Evolutionary conservation across 2,113 vertebrate species (phyloP).

Genomic region (Centropus bengalensis): DNA sequence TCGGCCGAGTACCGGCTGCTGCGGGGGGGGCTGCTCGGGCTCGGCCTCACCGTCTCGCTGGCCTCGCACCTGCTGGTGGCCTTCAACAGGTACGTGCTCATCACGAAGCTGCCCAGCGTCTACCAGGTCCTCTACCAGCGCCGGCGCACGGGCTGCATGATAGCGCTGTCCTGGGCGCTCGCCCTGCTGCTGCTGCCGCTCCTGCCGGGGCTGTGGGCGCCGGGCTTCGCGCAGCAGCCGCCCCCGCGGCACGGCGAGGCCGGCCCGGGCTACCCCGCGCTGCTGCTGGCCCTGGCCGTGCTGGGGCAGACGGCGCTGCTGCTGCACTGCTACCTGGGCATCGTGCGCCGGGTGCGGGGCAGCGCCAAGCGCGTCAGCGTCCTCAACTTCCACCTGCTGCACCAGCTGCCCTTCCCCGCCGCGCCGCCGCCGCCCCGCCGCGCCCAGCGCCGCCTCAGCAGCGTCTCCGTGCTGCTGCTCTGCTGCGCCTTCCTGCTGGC

Average conservation of each 20-base stretch:
- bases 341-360: constrained; percentile 85
- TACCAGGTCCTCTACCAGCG: constrained; percentile 87
- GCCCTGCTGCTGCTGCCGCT: constrained; percentile 78
- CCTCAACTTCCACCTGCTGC: constrained; percentile 87
- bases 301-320: constrained; percentile 83
- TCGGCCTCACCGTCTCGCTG: constrained; percentile 86
- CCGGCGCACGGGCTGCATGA: constrained; percentile 83
- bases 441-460: constrained; percentile 82
- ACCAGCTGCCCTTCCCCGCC: constrained; percentile 83
- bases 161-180: constrained; percentile 82
- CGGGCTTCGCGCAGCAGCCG: constrained; percentile 7
- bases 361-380: constrained; percentile 88
- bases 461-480: constrained; percentile 84
- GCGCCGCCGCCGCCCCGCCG: constrained; percentile 73
- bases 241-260: constrained; percentile 15
- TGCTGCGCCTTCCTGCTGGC: constrained; percentile 84
- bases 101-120: constrained; percentile 85
- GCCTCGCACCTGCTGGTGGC: constrained; percentile 88
- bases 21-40: constrained; percentile 80
- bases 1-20: constrained; percentile 76
- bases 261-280: constrained; percentile 73
- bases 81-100: constrained; percentile 87
- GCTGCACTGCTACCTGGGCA: constrained; percentile 86
- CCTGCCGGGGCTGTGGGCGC: constrained; percentile 77
- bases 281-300: constrained; percentile 80